Conservation (phyloP, 2,888 invertebrate genomes). For the Pocota personata region DNA sequence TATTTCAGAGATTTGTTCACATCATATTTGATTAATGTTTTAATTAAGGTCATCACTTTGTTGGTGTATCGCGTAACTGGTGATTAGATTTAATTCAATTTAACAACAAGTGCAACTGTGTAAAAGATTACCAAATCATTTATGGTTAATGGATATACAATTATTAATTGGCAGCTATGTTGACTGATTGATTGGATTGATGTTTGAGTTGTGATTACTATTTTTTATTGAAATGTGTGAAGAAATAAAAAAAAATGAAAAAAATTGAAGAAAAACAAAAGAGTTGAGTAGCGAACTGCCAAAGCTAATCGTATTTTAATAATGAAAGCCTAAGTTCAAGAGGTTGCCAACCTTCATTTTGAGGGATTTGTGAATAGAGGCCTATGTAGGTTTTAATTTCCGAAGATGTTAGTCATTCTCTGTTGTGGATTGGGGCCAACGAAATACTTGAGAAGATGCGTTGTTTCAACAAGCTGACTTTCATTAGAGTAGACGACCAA, state of each 20-base stretch:
- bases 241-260: background rate
- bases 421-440: conserved; percentile 39
- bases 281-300: conserved; percentile 11
- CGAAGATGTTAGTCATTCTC: background rate
- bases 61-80: background rate
- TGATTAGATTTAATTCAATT: background rate
- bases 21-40: background rate
- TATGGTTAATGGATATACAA: background rate
- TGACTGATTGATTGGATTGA: background rate
- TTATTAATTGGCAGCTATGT: background rate
- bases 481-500: conserved; percentile 5
- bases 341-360: conserved; percentile 26
- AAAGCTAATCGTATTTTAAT: background rate
- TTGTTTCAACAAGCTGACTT: conserved; percentile 13
- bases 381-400: background rate
- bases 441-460: conserved; percentile 18
- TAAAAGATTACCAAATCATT: background rate
- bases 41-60: conserved; percentile 4
- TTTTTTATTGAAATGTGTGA: background rate
- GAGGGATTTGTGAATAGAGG: background rate
- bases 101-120: background rate
- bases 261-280: conserved; percentile 9
- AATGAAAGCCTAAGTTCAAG: background rate
- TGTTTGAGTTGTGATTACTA: background rate
- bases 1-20: background rate